A percentile compares a stretch with the other conserved stretches of the same genome.
Evolutionary conservation across 1,140 invertebrate genomes (phyloP).

Genomic region (Hylaeus volcanicus): DNA sequence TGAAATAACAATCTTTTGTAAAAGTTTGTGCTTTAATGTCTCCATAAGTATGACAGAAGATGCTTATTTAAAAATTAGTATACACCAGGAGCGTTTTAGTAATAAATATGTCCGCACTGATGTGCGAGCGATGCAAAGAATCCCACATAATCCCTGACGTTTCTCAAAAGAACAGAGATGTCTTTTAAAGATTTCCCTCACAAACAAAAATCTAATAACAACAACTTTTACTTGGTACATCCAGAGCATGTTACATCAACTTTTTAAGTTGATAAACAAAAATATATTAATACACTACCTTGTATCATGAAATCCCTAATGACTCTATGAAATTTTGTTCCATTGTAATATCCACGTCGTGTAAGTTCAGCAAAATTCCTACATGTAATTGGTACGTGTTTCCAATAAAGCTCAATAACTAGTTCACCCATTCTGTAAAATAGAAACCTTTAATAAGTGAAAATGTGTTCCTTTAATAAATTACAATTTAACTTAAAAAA

Average conservation of each 20-base stretch:
- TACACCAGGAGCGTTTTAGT: too few species aligned
- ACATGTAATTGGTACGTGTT: conserved; percentile 97
- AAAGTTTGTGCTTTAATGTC: neutral
- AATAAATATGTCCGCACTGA: too few species aligned
- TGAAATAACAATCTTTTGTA: conserved; percentile 50
- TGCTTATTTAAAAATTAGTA: too few species aligned
- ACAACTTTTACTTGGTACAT: too few species aligned
- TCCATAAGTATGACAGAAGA: neutral
- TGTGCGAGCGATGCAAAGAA: too few species aligned
- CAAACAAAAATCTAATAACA: too few species aligned
- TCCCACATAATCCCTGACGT: too few species aligned
- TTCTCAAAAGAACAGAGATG: too few species aligned
- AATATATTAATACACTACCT: conserved; percentile 76
- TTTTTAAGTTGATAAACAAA: neutral
- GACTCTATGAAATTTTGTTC: conserved; percentile 97
- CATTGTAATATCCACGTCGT: conserved; percentile 96
- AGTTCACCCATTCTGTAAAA: conserved; percentile 94
- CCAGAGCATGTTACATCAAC: too few species aligned
- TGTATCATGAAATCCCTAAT: conserved; percentile 99
- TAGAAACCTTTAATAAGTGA: conserved; percentile 30
- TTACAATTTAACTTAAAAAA: conserved; percentile 38
- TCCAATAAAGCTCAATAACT: conserved; percentile 97
- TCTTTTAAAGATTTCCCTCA: too few species aligned
- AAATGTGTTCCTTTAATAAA: neutral
- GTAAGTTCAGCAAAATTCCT: conserved; percentile 97